Conservation (phyloP, 2,797 vertebrate genomes). For the Mormyrus hasselquistii region DNA sequence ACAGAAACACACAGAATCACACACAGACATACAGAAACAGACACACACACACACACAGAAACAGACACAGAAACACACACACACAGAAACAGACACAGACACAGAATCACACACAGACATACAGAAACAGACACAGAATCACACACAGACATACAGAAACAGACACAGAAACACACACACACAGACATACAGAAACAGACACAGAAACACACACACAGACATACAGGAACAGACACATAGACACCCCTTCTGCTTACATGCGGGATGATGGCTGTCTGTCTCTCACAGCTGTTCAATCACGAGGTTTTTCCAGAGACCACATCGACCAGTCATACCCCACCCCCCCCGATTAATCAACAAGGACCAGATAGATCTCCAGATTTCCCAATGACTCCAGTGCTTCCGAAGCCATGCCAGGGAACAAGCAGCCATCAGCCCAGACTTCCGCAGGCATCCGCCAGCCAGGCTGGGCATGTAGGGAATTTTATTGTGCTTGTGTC, state of each 20-base stretch:
- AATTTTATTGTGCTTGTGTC: slow-evolving; percentile 31
- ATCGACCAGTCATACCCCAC: neutral
- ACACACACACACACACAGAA: neutral
- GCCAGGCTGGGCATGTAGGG: slow-evolving; percentile 10
- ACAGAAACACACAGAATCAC: slow-evolving; percentile 3
- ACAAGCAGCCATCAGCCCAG: neutral
- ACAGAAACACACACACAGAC: slow-evolving; percentile 1
- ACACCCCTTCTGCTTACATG: slow-evolving; percentile 9
- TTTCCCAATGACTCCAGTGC: neutral
- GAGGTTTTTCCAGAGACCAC: neutral
- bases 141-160: neutral
- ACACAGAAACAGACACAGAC: slow-evolving; percentile 18
- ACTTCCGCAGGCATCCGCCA: neutral
- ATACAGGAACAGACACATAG: neutral
- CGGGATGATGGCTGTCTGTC: neutral
- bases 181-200: slow-evolving; percentile 11
- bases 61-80: neutral
- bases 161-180: neutral
- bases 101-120: neutral
- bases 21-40: neutral
- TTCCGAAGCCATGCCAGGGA: slow-evolving; percentile 6
- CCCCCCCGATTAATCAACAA: neutral
- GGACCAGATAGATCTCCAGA: neutral
- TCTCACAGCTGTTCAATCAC: neutral
- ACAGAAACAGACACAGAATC: no score